A percentile compares a stretch with the other conserved stretches of the same genome.
Evolutionary conservation across 2,797 vertebrate genomes (phyloP).

Genomic region (Tachyglossus aculeatus): DNA sequence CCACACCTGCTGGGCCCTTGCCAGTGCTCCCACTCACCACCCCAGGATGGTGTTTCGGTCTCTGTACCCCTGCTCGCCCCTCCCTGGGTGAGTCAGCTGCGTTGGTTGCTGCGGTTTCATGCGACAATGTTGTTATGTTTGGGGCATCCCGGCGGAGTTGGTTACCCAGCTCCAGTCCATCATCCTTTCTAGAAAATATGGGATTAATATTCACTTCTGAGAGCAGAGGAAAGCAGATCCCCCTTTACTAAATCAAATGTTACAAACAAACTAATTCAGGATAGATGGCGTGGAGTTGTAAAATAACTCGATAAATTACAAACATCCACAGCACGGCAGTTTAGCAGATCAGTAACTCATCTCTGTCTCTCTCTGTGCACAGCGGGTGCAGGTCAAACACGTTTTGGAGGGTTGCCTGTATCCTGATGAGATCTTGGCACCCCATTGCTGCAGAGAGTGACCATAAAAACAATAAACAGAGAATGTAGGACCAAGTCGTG

Average conservation of each 20-base stretch:
- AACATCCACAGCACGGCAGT: too few relatives aligned
- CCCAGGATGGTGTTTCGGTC: too few relatives aligned
- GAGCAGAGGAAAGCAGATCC: background rate
- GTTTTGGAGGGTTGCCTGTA: slow-evolving; percentile 70
- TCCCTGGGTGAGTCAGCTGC: too few relatives aligned
- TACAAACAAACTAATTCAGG: slow-evolving; percentile 52
- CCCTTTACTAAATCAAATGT: background rate
- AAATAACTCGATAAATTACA: slow-evolving; percentile 49
- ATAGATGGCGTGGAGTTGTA: slow-evolving; percentile 55
- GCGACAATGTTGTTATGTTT: background rate
- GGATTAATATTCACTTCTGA: background rate
- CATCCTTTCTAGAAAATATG: accelerated
- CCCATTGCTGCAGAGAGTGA: too few relatives aligned
- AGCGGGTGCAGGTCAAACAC: too few relatives aligned
- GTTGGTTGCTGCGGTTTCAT: accelerated
- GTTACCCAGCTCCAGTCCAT: background rate
- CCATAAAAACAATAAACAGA: too few relatives aligned
- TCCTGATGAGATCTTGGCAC: slow-evolving; percentile 70
- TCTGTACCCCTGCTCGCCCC: too few relatives aligned
- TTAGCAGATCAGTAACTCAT: too few relatives aligned
- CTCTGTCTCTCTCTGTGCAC: too few relatives aligned
- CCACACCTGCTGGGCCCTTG: too few relatives aligned
- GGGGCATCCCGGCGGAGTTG: accelerated
- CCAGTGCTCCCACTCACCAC: too few relatives aligned
- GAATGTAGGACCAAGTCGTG: too few relatives aligned